Conservation (phyloP, 2,797 vertebrate species). For the Micrastur ruficollis region DNA sequence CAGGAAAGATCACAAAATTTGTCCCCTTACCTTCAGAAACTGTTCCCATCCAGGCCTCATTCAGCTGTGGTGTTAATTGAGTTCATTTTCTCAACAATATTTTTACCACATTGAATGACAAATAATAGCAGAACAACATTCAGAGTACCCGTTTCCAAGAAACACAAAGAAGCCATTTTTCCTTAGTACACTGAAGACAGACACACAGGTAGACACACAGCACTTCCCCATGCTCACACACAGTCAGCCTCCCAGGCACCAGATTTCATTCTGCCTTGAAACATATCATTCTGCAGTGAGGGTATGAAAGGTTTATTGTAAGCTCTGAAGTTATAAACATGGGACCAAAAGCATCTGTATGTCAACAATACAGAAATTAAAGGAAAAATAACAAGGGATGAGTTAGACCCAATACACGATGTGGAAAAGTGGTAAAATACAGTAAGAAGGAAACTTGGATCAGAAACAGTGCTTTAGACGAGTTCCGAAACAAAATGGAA, state of each 20-base stretch:
- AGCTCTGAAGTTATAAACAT: background rate
- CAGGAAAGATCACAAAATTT: background rate
- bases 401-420: background rate
- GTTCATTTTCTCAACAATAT: background rate
- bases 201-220: background rate
- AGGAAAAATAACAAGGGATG: background rate
- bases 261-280: background rate
- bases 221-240: background rate
- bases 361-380: background rate
- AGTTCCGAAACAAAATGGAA: conserved; percentile 5
- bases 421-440: background rate
- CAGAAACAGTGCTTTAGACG: background rate
- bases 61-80: background rate
- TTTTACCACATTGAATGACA: background rate
- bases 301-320: background rate
- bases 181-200: background rate
- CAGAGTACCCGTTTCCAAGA: background rate
- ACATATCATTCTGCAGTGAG: background rate
- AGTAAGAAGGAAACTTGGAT: background rate
- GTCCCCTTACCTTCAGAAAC: background rate
- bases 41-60: background rate
- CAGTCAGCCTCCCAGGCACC: background rate
- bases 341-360: background rate
- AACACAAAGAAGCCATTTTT: background rate
- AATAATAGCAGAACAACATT: background rate